Evolutionary conservation across 2,113 vertebrate genomes (phyloP).

Genomic region (Lucifuga dentata): DNA sequence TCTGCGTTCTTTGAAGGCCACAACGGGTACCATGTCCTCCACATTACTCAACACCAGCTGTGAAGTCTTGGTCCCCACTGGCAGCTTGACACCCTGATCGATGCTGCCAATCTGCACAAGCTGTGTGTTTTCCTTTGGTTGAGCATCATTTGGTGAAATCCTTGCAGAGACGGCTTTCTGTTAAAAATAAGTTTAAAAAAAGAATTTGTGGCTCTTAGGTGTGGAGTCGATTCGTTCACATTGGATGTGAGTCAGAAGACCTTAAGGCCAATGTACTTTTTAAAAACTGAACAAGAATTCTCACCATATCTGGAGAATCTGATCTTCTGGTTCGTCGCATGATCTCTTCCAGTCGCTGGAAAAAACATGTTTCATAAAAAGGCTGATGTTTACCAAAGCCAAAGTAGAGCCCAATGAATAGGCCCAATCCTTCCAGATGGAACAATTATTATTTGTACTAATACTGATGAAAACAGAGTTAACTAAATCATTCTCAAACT

Average conservation of each 20-base stretch:
- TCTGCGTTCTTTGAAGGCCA: constrained; percentile 83
- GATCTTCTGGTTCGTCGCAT: constrained; percentile 83
- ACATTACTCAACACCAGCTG: constrained; percentile 56
- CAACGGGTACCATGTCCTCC: constrained; percentile 78
- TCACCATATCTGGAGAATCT: constrained; percentile 78
- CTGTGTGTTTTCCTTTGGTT: constrained; percentile 77
- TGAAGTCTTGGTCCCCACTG: constrained; percentile 54
- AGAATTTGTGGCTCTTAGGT: constrained; percentile 15
- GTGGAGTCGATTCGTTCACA: constrained; percentile 1
- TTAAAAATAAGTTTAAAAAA: neutral
- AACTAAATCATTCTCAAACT: neutral
- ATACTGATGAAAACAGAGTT: neutral
- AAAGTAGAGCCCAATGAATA: too few species aligned
- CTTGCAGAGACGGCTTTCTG: constrained; percentile 62
- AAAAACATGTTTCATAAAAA: constrained; percentile 39
- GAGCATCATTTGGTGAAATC: constrained; percentile 45
- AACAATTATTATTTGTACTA: neutral
- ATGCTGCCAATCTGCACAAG: constrained; percentile 59
- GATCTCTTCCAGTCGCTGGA: constrained; percentile 83
- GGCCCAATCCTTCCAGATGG: too few species aligned
- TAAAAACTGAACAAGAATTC: constrained; percentile 18
- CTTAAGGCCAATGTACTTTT: constrained; percentile 30
- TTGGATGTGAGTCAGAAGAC: constrained; percentile 46
- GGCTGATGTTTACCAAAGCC: neutral
- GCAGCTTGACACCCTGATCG: constrained; percentile 61